Evolutionary conservation across 2,797 vertebrate species (phyloP), one percentile per base, ranked within the genome.

Genomic region (Antrozous pallidus): DNA sequence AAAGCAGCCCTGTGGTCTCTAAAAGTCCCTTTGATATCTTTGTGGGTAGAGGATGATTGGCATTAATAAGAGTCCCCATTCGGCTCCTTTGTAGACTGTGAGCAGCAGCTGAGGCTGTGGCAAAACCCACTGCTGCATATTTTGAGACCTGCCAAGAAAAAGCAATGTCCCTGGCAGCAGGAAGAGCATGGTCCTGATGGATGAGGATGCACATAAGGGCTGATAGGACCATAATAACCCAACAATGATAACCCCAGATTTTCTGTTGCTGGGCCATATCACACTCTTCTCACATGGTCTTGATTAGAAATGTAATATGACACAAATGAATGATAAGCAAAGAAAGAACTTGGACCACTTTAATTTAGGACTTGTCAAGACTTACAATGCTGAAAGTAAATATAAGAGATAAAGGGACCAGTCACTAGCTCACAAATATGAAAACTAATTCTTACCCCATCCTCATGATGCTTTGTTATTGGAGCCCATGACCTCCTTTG

Each of bases 341-440:
- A 0, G 2, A 96, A 95, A 84, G 97, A 98, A 96, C 96, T 90
- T 45, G 91, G 96, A 92, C 94, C 88, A 86, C 96, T 98, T 98
- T 98, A 97, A 98, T 98, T 97, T 95, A 97, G 95, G 96, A 97
- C 94, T 84, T 94, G 94, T 97, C 97, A 94, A 96, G 90, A 93
- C 93, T 83, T 95, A 96, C 97, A 95, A 97, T 47, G 95, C 89
- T 95, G 93, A 91, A 96, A 97, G 96, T 94, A 88, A 97, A 98
- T 97, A 97, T 97, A 89, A 97, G 95, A 96, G 94, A 93, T 97
- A 96, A 97, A 97, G 95, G 94, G 90, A 95, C 94, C 95, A 95
- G 97, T 97, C 92, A 92, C 92, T 74, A 58, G 96, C 95, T 97
- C 93, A 96, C 97, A 98, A 95, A 93, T 96, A 93, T 63, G 96